A percentile compares a stretch with the other conserved stretches of the same genome.
phyloP scores from a whole-genome alignment of 2,888 invertebrate genomes.

The Clepsis dumicolana region DNA sequence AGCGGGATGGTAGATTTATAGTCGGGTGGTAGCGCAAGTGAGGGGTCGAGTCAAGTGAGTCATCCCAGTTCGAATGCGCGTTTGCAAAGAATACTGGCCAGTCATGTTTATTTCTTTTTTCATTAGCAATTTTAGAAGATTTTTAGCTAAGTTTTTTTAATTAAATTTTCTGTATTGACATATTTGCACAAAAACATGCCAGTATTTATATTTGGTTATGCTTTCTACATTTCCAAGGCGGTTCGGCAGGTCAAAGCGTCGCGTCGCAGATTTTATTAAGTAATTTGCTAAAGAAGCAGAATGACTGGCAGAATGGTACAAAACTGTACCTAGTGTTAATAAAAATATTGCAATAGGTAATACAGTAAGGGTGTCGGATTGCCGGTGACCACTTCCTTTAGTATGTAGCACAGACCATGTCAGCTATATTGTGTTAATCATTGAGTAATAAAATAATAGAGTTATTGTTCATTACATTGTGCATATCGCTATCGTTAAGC shows the following conservation, averaged over 20 bases:
- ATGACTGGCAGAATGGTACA: conserved; percentile 11
- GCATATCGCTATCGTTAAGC: not conserved
- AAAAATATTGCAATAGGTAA: conserved; percentile 23
- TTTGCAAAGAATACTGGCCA: conserved; percentile 35
- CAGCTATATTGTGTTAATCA: not conserved
- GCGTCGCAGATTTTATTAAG: too few relatives aligned
- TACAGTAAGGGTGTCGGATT: conserved; percentile 22
- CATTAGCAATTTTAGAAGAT: not conserved
- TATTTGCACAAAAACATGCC: too few relatives aligned
- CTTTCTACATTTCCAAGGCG: too few relatives aligned
- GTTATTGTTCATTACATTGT: not conserved
- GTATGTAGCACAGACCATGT: conserved; percentile 14
- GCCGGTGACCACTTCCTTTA: conserved; percentile 32
- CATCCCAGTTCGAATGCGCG: conserved; percentile 55
- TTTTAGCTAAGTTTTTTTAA: too few relatives aligned
- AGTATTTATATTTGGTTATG: too few relatives aligned
- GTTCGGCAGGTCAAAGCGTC: too few relatives aligned
- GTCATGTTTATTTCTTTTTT: conserved; percentile 32
- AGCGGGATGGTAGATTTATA: conserved; percentile 27
- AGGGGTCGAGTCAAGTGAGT: conserved; percentile 56
- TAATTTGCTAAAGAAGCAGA: too few relatives aligned
- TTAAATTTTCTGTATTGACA: too few relatives aligned
- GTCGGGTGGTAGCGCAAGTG: conserved; percentile 38
- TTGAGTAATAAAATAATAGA: not conserved
- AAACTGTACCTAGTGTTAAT: not conserved